Evolutionary conservation across 2,797 vertebrate genomes (phyloP).

Genomic region (Pseudomugil gertrudae): DNA sequence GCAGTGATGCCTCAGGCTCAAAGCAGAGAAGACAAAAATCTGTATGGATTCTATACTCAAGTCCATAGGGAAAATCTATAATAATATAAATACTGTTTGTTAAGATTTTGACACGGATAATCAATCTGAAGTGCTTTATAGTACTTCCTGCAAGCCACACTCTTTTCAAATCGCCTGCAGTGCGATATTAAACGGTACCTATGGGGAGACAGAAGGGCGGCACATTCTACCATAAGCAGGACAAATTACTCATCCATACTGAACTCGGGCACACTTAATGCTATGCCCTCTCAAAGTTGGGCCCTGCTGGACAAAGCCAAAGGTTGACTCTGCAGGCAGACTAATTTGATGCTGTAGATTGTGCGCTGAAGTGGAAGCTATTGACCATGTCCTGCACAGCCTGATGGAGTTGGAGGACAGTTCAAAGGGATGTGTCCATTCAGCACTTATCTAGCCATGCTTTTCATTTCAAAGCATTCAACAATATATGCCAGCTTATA

Average conservation of each 20-base stretch:
- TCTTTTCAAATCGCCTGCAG: conserved; percentile 61
- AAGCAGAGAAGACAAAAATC: conserved; percentile 27
- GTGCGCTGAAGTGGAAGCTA: conserved; percentile 65
- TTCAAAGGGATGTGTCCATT: conserved; percentile 71
- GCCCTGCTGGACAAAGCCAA: conserved; percentile 64
- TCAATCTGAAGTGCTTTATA: conserved; percentile 46
- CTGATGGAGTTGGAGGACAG: conserved; percentile 42
- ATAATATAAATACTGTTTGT: conserved; percentile 48
- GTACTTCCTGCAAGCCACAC: conserved; percentile 54
- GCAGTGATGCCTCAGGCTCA: conserved; percentile 24
- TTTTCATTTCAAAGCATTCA: conserved; percentile 69
- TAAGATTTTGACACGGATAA: conserved; percentile 56
- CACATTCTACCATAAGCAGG: conserved; percentile 31
- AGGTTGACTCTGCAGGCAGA: conserved; percentile 63
- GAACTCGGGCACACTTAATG: conserved; percentile 63
- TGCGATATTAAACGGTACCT: conserved; percentile 40
- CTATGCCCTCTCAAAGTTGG: conserved; percentile 64
- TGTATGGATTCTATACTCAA: conserved; percentile 18
- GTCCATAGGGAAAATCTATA: conserved; percentile 45
- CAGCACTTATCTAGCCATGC: conserved; percentile 51
- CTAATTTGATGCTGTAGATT: conserved; percentile 74
- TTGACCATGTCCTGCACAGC: conserved; percentile 62
- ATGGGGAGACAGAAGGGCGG: conserved; percentile 40
- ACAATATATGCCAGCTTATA: conserved; percentile 62
- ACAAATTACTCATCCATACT: conserved; percentile 62